Base-by-base conservation (phyloP, 2,888 invertebrate genomes). In the Vanessa cardui region DNA sequence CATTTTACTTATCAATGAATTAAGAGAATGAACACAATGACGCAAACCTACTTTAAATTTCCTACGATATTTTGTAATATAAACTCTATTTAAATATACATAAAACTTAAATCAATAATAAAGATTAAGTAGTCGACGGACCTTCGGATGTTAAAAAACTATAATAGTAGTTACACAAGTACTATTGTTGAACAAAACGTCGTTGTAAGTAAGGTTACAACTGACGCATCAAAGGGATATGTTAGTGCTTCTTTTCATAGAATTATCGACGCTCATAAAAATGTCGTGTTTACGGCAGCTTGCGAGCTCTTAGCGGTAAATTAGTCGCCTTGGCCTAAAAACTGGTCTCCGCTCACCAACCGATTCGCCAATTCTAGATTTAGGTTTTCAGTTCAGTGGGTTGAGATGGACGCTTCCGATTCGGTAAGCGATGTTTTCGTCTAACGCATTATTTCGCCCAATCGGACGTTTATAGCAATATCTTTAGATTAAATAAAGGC, bases 351-450 rank as follows among this genome's bases (percentile, higher is more conserved):
- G 82, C 83, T 86, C 83, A 79, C 82, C 78, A 80, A 80, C 83
- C 82, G 85, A 87, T 87, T 89, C 87, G 88, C 86, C 89, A 89
- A 88, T 89, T 91, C 89, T 89, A 89, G 90, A 92, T 90, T 90
- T 91, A 90, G 92, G 92, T 92, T 91, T 92, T 87, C 90, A 90
- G 92, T 83, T 89, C 90, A 92, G 81, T 87, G 82, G 88, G 88
- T 89, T 90, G 87, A 78, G 73, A 74, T 81, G 80, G 81, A 80
- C 79, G 83, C 83, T 88, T 88, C 85, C 86, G 82, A 87, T 81
- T 76, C 78, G 73, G 74, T 72, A 66, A 72, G 66, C 74, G 67
- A 70, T 74, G 66, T 68, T 77, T 70, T 68, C 64, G 52, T 50
- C 46, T 68, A 62, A 59, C 44, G 64, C 59, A 59, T 68, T 62